Percentiles rank a stretch among this genome's conserved stretches.
These are phyloP conservation scores for Murina feae DNA, from an alignment of 2,113 vertebrate genomes.

Conservation along the genomic window DNA sequence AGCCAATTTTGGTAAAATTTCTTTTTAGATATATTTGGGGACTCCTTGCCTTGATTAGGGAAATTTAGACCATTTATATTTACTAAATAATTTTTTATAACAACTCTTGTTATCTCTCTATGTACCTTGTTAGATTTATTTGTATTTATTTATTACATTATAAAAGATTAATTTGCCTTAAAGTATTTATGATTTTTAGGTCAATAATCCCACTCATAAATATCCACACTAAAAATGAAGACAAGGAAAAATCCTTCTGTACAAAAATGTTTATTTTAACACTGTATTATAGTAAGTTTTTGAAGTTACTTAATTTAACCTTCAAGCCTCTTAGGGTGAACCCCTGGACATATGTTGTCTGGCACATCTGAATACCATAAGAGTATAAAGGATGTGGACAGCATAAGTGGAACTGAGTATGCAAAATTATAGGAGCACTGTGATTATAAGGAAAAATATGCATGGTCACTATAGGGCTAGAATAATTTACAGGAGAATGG, in stretches of 20 bases:
- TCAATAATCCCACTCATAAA: background rate
- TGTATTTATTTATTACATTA: background rate
- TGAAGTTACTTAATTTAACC: background rate
- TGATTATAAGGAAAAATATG: background rate
- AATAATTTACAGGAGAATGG: background rate
- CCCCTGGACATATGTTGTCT: background rate
- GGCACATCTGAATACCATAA: background rate
- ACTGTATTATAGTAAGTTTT: background rate
- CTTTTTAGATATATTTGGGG: background rate
- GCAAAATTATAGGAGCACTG: background rate
- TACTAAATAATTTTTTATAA: background rate
- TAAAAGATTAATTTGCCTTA: background rate
- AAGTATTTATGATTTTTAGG: background rate
- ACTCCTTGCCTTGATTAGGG: background rate
- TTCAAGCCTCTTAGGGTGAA: background rate
- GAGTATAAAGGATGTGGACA: background rate
- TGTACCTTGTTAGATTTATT: background rate
- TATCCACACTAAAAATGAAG: background rate
- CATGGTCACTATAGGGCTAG: background rate
- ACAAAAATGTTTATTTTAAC: background rate
- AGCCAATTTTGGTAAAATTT: constrained; percentile 3
- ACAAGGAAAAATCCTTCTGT: background rate
- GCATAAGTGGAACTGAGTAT: background rate
- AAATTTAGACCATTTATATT: background rate
- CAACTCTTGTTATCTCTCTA: background rate